Base-by-base conservation (phyloP, 2,888 invertebrate species). In the Tridacna gigas region DNA sequence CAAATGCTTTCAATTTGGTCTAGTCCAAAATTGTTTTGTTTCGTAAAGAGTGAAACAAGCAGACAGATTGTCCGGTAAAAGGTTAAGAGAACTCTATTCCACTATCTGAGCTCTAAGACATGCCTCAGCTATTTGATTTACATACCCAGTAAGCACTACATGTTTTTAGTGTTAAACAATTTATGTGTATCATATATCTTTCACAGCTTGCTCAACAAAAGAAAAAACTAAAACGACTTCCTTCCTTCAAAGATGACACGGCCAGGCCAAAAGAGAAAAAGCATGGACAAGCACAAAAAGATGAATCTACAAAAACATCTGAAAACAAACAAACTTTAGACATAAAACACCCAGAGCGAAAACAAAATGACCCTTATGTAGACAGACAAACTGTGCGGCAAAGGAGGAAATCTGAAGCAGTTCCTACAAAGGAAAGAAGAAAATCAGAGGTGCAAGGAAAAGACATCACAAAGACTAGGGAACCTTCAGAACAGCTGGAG, bases 241-340 rank as follows among this genome's bases (percentile, higher is more conserved):
- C 71, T 13, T 71, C 71, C 71, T 71, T 71, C 51, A 47, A 48
- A 25, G 71, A 71, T 20, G n/a, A n/a, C n/a, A n/a, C n/a, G n/a
- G 9, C 71, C 26, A 71, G 48, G 45, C n/a, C 51, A 9, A 71
- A 71, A 45, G 71, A 71, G 71, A 71, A 37, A 71, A 71, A 71
- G 51, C 47, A 26, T 20, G n/a, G n/a, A n/a, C n/a, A n/a, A n/a
- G 71, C 45, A 12, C 48, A 47, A 51, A 51, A 51, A 51, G 51
- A 51, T 51, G 51, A 51, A 51, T 11, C 51, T 51, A 51, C 12
- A 15, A 11, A 15, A 51, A 11, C 51, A 51, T 51, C 11, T 51
- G 51, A 51, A 13, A 51, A 51, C 11, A 51, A 51, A 15, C 51
- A 11, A 51, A 51, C n/a, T 51, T 11, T 13, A 51, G 51, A 13